Evolutionary conservation across 1,140 invertebrate genomes (phyloP).

Genomic region (Drosophila arizonae): DNA sequence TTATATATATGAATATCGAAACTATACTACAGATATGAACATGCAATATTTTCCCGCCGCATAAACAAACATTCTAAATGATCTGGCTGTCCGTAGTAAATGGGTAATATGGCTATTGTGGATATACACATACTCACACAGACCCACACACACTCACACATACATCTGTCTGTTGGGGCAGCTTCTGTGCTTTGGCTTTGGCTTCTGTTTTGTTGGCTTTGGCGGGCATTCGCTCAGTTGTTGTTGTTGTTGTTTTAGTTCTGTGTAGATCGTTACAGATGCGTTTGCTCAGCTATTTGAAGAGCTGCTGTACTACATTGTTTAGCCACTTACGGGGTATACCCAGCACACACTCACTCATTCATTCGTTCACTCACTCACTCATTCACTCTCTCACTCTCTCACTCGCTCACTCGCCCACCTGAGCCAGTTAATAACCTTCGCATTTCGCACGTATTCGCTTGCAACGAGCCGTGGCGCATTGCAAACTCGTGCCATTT

Average conservation of each 20-base stretch:
- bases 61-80: slow-evolving; percentile 74
- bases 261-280: slow-evolving; percentile 40
- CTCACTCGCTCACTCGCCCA: not conserved
- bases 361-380: not conserved
- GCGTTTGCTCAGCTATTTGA: slow-evolving; percentile 55
- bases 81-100: slow-evolving; percentile 57
- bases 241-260: slow-evolving; percentile 22
- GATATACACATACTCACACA: not conserved
- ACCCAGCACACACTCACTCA: not conserved
- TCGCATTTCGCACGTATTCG: slow-evolving; percentile 49
- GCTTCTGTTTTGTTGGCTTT: slow-evolving; percentile 49
- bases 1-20: slow-evolving; percentile 4
- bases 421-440: slow-evolving; percentile 33
- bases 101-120: not conserved
- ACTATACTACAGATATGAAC: slow-evolving; percentile 51
- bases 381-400: not conserved
- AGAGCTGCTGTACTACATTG: slow-evolving; percentile 17
- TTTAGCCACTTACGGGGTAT: slow-evolving; percentile 5
- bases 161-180: slow-evolving; percentile 18
- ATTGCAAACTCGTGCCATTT: slow-evolving; percentile 13
- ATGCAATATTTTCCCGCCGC: slow-evolving; percentile 66
- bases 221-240: slow-evolving; percentile 33
- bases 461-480: slow-evolving; percentile 39
- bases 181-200: slow-evolving; percentile 16
- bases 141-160: too few relatives aligned